Conservation (phyloP, 1,140 invertebrate species). For the Saccostrea cuccullata region DNA sequence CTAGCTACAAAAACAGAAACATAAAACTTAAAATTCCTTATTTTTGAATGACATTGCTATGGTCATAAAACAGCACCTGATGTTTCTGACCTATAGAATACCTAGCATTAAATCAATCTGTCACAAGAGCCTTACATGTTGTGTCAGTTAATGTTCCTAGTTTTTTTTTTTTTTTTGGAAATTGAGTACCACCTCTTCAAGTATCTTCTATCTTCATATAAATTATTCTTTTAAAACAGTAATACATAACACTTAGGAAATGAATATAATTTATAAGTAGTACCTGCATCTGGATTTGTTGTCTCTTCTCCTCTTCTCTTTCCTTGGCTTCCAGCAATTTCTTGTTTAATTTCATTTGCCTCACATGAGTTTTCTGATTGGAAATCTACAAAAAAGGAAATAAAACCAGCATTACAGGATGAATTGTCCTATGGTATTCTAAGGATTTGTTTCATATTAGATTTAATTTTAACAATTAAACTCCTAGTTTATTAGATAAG, state of each 20-base stretch:
- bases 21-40: neutral
- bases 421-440: neutral
- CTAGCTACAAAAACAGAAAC: neutral
- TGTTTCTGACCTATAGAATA: too few relatives aligned
- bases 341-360: constrained; percentile 62
- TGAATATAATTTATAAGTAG: neutral
- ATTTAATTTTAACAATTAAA: neutral
- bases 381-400: constrained; percentile 48
- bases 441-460: too few relatives aligned
- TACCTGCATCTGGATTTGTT: neutral
- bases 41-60: too few relatives aligned
- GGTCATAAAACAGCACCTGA: neutral
- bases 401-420: neutral
- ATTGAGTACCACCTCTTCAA: too few relatives aligned
- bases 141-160: too few relatives aligned
- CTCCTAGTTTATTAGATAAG: neutral
- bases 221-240: too few relatives aligned
- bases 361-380: constrained; percentile 64
- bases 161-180: too few relatives aligned
- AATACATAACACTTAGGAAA: too few relatives aligned
- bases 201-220: too few relatives aligned
- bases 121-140: too few relatives aligned
- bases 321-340: constrained; percentile 50
- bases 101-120: too few relatives aligned
- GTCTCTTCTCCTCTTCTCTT: constrained; percentile 43